Evolutionary conservation across 2,888 invertebrate species (phyloP), one percentile per base, ranked within the genome.

Genomic region (Clivina fossor): DNA sequence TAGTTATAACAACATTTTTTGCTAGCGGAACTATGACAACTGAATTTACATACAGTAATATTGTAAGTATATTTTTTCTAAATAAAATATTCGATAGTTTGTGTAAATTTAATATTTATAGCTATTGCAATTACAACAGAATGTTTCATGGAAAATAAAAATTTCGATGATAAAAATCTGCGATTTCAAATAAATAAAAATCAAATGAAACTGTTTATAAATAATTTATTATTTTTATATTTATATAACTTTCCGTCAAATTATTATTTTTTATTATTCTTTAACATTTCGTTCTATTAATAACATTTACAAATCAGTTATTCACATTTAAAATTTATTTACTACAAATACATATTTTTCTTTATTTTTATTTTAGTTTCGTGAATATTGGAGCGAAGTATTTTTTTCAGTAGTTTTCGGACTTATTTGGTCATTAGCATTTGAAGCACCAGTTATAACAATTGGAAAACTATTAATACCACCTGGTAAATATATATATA

Each of bases 381-480:
- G 74, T 57, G 65, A 68, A 38, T 76, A 72, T 67, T 75, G 75
- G 70, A 72, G 75, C 7, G 74, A 77, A 65, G 72, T 75, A 46
- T 68, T 74, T 20, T 64, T 73, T 5, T 68, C 72, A 7, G 58
- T 76, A 33, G 63, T 69, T 2, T 50, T 73, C 3, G 72, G 76
- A 5, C 66, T 74, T 18, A 68, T 76, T 47, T 75, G 74, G 60
- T 72, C 73, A 2, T 61, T 78, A 54, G 70, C 74, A 11, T 78
- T 78, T 58, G 78, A 78, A 63, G 69, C 76, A 0, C 78, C 78
- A 3, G 69, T 77, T 57, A 62, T 76, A 40, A 70, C 72, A 26
- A 68, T 78, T 40, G 77, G 76, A 60, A 76, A 73, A 61, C 67
- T 72, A 20, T 20, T 51, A 4, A 32, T 51, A 28, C 33, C 41